Conservation (phyloP, 2,797 vertebrate genomes). For the Eospalax fontanierii region DNA sequence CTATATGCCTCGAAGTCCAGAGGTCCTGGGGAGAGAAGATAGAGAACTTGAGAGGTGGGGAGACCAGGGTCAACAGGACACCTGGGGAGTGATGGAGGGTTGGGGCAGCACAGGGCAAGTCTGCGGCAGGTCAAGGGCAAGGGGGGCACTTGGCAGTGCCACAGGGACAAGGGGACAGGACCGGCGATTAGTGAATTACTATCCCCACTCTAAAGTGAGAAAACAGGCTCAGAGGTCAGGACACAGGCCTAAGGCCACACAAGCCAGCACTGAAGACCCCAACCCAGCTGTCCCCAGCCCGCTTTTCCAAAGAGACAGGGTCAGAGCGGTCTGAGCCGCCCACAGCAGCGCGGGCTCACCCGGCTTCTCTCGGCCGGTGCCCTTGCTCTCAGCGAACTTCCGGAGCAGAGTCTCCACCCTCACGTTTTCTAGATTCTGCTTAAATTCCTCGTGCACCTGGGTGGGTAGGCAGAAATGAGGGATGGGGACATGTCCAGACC, state of each 20-base stretch:
- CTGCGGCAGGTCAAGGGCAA: background rate
- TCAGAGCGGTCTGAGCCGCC: too few relatives aligned
- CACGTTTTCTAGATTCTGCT: slow-evolving; percentile 98
- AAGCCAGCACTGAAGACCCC: background rate
- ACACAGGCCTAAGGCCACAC: background rate
- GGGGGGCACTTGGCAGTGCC: too few relatives aligned
- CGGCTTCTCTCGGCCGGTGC: slow-evolving; percentile 95
- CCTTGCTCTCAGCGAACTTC: slow-evolving; percentile 95
- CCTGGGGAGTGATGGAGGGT: background rate
- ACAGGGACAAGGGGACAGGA: background rate
- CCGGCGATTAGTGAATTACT: background rate
- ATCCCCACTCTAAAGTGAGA: background rate
- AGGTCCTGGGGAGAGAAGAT: slow-evolving; percentile 87
- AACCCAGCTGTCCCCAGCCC: too few relatives aligned
- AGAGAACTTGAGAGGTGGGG: background rate
- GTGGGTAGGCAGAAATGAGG: fast-evolving
- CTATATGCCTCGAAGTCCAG: slow-evolving; percentile 94
- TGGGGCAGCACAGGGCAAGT: background rate
- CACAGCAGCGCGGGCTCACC: slow-evolving; percentile 89
- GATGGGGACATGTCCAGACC: too few relatives aligned
- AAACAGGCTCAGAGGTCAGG: slow-evolving; percentile 11
- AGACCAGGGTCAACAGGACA: fast-evolving
- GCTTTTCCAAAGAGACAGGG: too few relatives aligned
- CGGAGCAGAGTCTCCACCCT: slow-evolving; percentile 94
- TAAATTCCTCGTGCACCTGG: slow-evolving; percentile 98